Base-by-base conservation (phyloP, 2,888 invertebrate genomes). In the Augochlorella aurata region DNA sequence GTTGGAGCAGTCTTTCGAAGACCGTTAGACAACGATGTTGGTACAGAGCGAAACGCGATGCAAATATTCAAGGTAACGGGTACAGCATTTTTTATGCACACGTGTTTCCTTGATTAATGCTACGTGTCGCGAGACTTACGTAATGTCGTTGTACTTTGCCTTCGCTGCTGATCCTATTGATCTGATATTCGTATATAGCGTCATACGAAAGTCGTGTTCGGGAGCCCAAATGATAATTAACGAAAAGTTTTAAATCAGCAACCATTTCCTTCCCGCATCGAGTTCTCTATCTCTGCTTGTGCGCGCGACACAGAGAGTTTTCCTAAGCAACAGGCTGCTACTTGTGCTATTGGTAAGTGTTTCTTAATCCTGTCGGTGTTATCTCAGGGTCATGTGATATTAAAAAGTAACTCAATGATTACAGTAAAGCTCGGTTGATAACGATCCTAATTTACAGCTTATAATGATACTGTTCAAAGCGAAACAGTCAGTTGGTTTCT, bases 331-430 rank as follows among this genome's bases (percentile, higher is more conserved):
- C n/a, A 49, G 66, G 3, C 24, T 70, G n/a, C 63, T 66, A 14
- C n/a, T 74, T 29, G 4, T 45, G n/a, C 61, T 38, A 38, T 38
- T 69, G 65, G n/a, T 65, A 50, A 52, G 45, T 66, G 47, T 74
- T 84, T 74, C 77, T 83, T 74, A 69, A 78, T 69, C 75, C 68
- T 74, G 44, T 74, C 68, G 74, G 76, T 87, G 85, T 90, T 90
- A 91, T 91, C 91, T 89, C 82, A 88, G 89, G 90, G 91, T 91
- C 91, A 90, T 65, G 78, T 44, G 84, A 80, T 81, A 77, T 78
- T 79, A 85, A 79, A 75, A 85, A 83, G 79, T 87, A 81, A 85
- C 66, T 75, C 63, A 68, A 69, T 74, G 86, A 84, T 89, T 88
- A 79, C 79, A 16, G 65, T 66, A 68, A 77, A 47, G 74, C 77